Evolutionary conservation across 2,113 vertebrate species (phyloP), one percentile per base, ranked within the genome.

Genomic region (Astur gentilis): DNA sequence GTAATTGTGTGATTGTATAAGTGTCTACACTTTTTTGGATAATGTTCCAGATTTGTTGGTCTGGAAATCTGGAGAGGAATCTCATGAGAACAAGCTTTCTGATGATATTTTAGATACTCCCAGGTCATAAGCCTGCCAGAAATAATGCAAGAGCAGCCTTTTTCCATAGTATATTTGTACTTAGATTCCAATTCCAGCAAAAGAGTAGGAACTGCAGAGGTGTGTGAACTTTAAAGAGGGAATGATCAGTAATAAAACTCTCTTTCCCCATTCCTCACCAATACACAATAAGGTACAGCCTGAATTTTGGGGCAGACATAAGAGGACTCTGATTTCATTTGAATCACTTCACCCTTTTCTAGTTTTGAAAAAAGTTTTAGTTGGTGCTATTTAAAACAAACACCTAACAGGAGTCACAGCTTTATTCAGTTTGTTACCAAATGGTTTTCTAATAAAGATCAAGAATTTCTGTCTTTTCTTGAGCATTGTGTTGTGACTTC

Each of bases 101-200:
- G 38, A 54, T 69, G 54, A 58, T 57, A 62, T 60, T 92, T 80
- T 83, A 93, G 50, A 76, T 85, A 87, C 49, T 83, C 70, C 61
- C 67, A 72, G 70, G 34, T 90, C 86, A 34, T 42, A 76, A 92
- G 19, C 34, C 83, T 88, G 81, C 47, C 84, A 97, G 79, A 71
- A 95, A 91, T 82, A 96, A 95, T 16, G 22, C 65, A 92, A 83
- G 34, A 87, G 54, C 57, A 92, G 77, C 36, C 60, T 89, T 94
- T 90, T 84, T 70, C 64, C 73, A 38, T 21, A 69, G 22, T 15
- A 76, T 72, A 93, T 95, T 81, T 52, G 83, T 83, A 42, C 50
- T 65, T 83, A 40, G 31, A 66, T 71, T 89, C 72, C 54, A 84
- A 32, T n/a, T 90, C n/a, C 38, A 80, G 34, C 34, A 64, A 57